Conservation (phyloP, 2,888 invertebrate species). For the Cryptocephalus primarius region DNA sequence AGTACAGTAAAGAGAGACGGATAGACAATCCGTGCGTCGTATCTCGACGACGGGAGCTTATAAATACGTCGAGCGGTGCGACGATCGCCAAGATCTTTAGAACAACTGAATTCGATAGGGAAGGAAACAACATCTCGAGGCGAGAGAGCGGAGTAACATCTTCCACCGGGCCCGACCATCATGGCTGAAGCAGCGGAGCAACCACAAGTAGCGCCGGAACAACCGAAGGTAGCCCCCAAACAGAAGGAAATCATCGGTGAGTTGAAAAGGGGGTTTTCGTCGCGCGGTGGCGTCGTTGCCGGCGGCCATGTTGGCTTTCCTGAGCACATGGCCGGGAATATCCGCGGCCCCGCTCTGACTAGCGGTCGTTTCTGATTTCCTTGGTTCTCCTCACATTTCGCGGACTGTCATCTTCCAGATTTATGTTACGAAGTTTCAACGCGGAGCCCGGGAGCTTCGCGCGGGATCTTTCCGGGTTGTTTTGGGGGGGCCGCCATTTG, state of each 20-base stretch:
- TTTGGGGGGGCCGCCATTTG: too few species aligned
- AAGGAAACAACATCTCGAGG: slow-evolving; percentile 57
- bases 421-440: too few species aligned
- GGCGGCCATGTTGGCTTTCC: slow-evolving; percentile 29
- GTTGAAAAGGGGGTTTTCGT: slow-evolving; percentile 4
- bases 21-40: too few species aligned
- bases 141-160: slow-evolving; percentile 68
- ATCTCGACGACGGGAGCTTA: too few species aligned
- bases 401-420: too few species aligned
- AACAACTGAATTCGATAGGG: slow-evolving; percentile 45
- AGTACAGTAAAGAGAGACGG: too few species aligned
- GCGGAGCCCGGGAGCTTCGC: too few species aligned
- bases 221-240: slow-evolving; percentile 52
- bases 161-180: slow-evolving; percentile 52
- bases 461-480: too few species aligned
- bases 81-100: slow-evolving; percentile 31
- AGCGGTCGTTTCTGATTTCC: neutral
- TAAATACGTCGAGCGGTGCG: slow-evolving; percentile 1
- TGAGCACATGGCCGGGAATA: slow-evolving; percentile 29
- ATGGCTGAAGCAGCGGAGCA: slow-evolving; percentile 91
- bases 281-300: slow-evolving; percentile 12
- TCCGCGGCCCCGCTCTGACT: neutral
- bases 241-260: slow-evolving; percentile 84
- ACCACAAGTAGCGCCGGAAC: slow-evolving; percentile 40
- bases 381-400: too few species aligned